Percentiles rank a stretch among this genome's conserved stretches.
Conservation (phyloP, 2,113 vertebrate genomes). For the Prionailurus viverrinus region DNA sequence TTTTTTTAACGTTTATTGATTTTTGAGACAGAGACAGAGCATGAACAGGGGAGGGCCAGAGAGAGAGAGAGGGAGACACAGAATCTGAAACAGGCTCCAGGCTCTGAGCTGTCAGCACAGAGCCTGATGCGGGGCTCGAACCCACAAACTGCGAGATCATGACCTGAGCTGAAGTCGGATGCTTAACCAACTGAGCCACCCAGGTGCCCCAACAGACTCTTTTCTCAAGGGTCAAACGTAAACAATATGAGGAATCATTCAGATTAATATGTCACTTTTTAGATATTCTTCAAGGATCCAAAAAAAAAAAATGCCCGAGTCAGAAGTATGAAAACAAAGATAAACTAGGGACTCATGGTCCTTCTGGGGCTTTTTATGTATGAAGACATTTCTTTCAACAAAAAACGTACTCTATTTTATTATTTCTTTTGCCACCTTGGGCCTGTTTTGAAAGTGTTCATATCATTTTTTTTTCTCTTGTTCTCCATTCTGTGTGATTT, state of each 20-base stretch:
- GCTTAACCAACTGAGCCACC: too few species aligned
- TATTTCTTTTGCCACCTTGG: slow-evolving; percentile 1
- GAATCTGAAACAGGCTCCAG: too few species aligned
- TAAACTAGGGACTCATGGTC: neutral
- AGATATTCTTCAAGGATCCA: neutral
- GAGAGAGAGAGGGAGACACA: too few species aligned
- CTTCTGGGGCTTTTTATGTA: neutral
- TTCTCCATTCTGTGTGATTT: neutral
- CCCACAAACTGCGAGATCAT: too few species aligned
- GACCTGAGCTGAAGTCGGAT: too few species aligned
- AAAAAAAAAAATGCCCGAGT: neutral
- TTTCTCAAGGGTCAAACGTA: neutral
- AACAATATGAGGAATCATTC: neutral
- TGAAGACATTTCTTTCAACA: neutral
- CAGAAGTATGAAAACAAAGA: slow-evolving; percentile 30
- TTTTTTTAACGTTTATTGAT: neutral
- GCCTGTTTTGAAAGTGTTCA: neutral
- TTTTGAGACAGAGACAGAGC: too few species aligned
- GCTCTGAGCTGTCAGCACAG: too few species aligned
- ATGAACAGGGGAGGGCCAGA: too few species aligned
- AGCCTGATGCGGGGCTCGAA: too few species aligned
- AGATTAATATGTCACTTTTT: slow-evolving; percentile 15
- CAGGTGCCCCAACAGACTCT: too few species aligned
- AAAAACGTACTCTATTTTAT: neutral
- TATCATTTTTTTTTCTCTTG: neutral